Evolutionary conservation across 2,888 invertebrate species (phyloP).

Genomic region (Tachina grossa): DNA sequence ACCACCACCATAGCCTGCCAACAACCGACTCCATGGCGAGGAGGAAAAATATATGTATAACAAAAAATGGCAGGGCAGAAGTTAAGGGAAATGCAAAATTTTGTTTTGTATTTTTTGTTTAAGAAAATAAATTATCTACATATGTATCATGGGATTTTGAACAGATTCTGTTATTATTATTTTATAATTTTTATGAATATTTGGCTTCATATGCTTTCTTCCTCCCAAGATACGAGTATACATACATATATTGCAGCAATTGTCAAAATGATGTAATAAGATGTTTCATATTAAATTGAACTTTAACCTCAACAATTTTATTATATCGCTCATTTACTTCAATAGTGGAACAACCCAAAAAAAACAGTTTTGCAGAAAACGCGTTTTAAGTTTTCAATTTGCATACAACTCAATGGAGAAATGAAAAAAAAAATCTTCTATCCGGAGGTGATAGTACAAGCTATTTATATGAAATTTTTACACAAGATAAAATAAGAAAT

Average conservation of each 20-base stretch:
- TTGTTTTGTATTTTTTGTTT: constrained; percentile 13
- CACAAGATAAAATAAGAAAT: too few species aligned
- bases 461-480: too few species aligned
- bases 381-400: too few species aligned
- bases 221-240: not conserved
- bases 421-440: too few species aligned
- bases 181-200: constrained; percentile 31
- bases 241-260: not conserved
- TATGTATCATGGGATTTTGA: constrained; percentile 15
- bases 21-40: not conserved
- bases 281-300: too few species aligned
- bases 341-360: too few species aligned
- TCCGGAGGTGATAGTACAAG: too few species aligned
- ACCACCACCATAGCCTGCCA: constrained; percentile 5
- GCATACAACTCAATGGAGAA: too few species aligned
- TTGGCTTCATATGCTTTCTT: not conserved
- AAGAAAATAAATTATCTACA: constrained; percentile 30
- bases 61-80: constrained; percentile 16
- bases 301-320: too few species aligned
- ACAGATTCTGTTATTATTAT: constrained; percentile 35
- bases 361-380: too few species aligned
- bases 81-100: constrained; percentile 16
- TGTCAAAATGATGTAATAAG: not conserved
- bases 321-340: too few species aligned
- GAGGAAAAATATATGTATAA: constrained; percentile 7